Evolutionary conservation across 2,888 invertebrate genomes (phyloP), one percentile per base, ranked within the genome.

Genomic region (Sesia bembeciformis): DNA sequence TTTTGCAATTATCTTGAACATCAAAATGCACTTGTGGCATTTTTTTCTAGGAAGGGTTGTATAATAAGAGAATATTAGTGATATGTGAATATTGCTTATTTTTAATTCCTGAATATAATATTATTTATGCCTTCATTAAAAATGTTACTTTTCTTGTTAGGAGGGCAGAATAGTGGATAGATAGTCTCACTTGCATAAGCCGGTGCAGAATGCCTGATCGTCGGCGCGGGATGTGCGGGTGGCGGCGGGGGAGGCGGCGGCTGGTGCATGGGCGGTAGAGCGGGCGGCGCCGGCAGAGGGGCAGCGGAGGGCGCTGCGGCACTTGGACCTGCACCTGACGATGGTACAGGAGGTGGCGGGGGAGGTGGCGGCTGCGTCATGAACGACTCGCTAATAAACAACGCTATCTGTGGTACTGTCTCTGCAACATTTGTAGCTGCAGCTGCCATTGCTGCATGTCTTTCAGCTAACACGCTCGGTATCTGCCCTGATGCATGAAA

Each of bases 381-480:
- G n/a, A 56, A 55, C 4, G 64, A 62, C 50, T 66, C 66, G 23
- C 23, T 23, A 4, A 70, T 67, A 51, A 63, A 72, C 54, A 65
- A 58, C 3, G 68, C 66, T 50, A 70, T 68, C 52, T 69, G 70
- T 3, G 68, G 66, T 38, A 66, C 65, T 6, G 67, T 67, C 54
- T 72, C 72, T 38, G 57, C 57, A n/a, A 58, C 53, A 3, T 60
- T 58, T 1, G 60, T 57, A 0, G 61, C 49, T 3, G 62, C 54
- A 3, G 63, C 57, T 3, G 70, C 64, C 67, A 78, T 74, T 0
- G 73, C 70, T 3, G 74, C 66, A 58, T 86, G 79, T 42, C 86
- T 68, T 41, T 85, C 80, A 0, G 67, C 63, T 3, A 87, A 60
- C 0, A 78, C 73, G n/a, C 66, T 63, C 2, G 88, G 88, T 53